A percentile compares a stretch with the other conserved stretches of the same genome.
phyloP scores from a whole-genome alignment of 2,797 vertebrate species.

The Pseudocheirus occidentalis region DNA sequence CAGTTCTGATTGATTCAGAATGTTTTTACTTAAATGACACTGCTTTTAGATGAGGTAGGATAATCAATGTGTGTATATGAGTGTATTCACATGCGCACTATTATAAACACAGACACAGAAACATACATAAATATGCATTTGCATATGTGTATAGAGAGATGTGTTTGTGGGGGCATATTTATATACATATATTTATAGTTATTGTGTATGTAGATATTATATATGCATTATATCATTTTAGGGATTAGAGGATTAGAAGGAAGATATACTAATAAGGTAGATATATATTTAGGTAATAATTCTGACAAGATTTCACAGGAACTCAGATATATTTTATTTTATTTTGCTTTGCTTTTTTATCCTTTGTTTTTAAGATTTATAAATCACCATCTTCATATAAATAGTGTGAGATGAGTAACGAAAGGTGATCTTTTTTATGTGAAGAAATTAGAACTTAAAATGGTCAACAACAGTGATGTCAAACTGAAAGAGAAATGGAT shows the following conservation, averaged over 20 bases:
- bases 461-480: not conserved
- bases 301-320: not conserved
- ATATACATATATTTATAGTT: no score
- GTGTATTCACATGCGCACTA: not conserved
- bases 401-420: not conserved
- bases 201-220: not conserved
- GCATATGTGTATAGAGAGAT: not conserved
- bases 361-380: not conserved
- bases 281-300: not conserved
- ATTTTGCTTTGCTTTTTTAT: not conserved
- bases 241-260: not conserved
- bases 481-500: not conserved
- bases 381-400: not conserved
- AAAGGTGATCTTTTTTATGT: not conserved
- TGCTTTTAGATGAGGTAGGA: not conserved
- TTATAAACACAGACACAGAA: not conserved
- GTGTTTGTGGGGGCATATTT: not conserved
- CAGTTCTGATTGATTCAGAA: no score
- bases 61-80: not conserved
- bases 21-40: not conserved
- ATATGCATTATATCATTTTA: no score
- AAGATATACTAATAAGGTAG: not conserved
- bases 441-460: not conserved
- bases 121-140: no score
- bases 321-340: not conserved